phyloP scores from a whole-genome alignment of 35 echinoderm and acorn worm genomes.

The Chiridota heheva region DNA sequence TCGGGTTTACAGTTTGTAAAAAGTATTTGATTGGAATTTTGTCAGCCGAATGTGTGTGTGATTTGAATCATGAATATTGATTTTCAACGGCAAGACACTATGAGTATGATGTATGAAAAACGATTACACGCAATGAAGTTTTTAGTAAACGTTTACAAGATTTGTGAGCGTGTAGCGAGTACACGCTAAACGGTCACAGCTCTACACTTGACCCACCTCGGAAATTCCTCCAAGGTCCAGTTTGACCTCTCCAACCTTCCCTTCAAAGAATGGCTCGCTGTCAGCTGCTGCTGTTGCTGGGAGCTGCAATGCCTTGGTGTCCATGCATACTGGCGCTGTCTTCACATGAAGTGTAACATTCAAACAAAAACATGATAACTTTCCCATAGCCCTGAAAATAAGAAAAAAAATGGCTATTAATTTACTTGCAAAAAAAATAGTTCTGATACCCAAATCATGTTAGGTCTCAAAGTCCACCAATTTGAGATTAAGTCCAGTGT shows the following conservation, averaged over 20 bases:
- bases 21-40: too few species aligned
- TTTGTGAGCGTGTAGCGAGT: background rate
- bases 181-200: background rate
- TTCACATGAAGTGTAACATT: constrained; percentile 79
- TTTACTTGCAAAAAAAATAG: too few species aligned
- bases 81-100: too few species aligned
- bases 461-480: too few species aligned
- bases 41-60: background rate
- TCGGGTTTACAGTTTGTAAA: too few species aligned
- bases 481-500: too few species aligned
- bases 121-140: too few species aligned
- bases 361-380: constrained; percentile 76
- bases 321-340: constrained; percentile 24
- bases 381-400: constrained; percentile 57
- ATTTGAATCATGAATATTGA: background rate
- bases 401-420: background rate
- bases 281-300: constrained; percentile 6
- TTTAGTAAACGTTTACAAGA: background rate
- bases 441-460: too few species aligned
- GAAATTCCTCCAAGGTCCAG: constrained; percentile 83
- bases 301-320: constrained; percentile 49
- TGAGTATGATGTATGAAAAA: too few species aligned
- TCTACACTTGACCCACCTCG: constrained; percentile 45
- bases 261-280: constrained; percentile 59
- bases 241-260: constrained; percentile 60